phyloP scores from a whole-genome alignment of 2,888 invertebrate species.

The Blomia tropicalis region DNA sequence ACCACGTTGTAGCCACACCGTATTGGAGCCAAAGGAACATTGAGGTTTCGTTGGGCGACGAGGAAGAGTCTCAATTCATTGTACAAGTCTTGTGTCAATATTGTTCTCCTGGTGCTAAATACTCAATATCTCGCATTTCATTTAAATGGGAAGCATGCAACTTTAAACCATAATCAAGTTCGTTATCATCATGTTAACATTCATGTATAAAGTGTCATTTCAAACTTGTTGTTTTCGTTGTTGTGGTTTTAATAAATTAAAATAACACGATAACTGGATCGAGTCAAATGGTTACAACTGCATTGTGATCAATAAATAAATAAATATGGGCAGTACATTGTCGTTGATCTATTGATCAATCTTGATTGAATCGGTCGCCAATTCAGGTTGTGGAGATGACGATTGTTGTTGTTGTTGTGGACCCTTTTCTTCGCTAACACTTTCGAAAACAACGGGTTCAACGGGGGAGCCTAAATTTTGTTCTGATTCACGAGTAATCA shows the following conservation, averaged over 20 bases:
- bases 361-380: neutral
- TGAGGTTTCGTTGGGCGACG: neutral
- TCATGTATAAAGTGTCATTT: neutral
- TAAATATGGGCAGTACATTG: neutral
- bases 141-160: neutral
- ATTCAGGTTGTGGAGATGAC: neutral
- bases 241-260: neutral
- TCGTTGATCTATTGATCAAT: too few species aligned
- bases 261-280: too few species aligned
- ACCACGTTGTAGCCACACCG: neutral
- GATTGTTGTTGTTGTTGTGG: too few species aligned
- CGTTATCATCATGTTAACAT: neutral
- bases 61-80: constrained; percentile 13
- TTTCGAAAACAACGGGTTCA: neutral
- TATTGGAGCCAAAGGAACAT: neutral
- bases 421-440: too few species aligned
- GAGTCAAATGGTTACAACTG: too few species aligned
- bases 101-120: neutral
- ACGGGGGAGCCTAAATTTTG: neutral
- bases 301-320: constrained; percentile 12
- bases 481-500: constrained; percentile 12
- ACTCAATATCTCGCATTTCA: neutral
- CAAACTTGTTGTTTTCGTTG: neutral
- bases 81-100: neutral
- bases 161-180: neutral